These are phyloP conservation scores for Ormyrus labotus DNA, from an alignment of 2,888 invertebrate species.

Conservation along the genomic window DNA sequence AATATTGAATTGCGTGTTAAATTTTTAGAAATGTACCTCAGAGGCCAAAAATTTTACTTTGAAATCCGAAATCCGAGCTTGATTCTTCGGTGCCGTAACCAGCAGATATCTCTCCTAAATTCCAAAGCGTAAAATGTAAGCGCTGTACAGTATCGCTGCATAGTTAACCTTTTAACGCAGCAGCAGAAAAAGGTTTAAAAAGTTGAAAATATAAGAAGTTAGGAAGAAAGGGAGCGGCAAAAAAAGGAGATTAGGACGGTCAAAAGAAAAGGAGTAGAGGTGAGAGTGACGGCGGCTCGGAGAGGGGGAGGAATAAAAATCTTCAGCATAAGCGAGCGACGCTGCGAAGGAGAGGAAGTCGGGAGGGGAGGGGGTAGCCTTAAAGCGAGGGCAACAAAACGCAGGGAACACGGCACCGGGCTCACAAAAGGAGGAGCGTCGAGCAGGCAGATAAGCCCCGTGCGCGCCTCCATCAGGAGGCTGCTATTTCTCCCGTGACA, in stretches of 20 bases:
- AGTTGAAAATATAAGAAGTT: too few species aligned
- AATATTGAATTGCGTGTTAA: too few species aligned
- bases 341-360: slow-evolving; percentile 27
- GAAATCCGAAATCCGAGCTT: too few species aligned
- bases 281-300: background rate
- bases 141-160: too few species aligned
- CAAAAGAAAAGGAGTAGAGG: slow-evolving; percentile 13
- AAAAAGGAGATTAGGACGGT: slow-evolving; percentile 38
- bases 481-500: slow-evolving; percentile 80
- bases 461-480: slow-evolving; percentile 75
- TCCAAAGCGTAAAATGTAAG: too few species aligned
- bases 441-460: slow-evolving; percentile 67
- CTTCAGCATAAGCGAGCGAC: slow-evolving; percentile 15
- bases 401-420: slow-evolving; percentile 69
- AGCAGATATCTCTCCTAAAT: too few species aligned
- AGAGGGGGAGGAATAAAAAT: slow-evolving; percentile 30
- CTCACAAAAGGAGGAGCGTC: slow-evolving; percentile 70
- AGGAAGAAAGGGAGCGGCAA: background rate
- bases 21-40: too few species aligned
- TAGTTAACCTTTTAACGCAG: too few species aligned
- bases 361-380: slow-evolving; percentile 6
- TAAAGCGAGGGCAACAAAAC: slow-evolving; percentile 72
- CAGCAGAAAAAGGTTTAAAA: too few species aligned
- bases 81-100: too few species aligned
- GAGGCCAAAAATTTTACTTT: too few species aligned